Conservation (phyloP, 2,888 invertebrate genomes). For the Meghimatium bilineatum region DNA sequence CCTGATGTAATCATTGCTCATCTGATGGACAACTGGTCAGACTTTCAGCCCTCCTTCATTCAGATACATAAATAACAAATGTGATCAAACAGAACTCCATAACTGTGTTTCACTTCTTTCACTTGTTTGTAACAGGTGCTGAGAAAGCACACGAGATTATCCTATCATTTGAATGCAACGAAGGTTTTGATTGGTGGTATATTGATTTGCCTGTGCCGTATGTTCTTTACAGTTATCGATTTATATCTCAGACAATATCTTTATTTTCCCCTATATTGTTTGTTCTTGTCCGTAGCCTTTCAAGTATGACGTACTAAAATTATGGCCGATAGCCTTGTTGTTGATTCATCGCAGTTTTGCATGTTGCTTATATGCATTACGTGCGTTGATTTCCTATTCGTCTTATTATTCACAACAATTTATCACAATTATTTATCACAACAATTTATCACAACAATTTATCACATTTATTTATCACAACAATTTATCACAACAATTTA, state of each 20-base stretch:
- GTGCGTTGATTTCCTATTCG: neutral
- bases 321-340: neutral
- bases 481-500: too few relatives aligned
- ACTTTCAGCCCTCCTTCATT: too few relatives aligned
- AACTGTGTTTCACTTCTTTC: neutral
- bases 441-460: too few relatives aligned
- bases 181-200: neutral
- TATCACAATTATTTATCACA: neutral
- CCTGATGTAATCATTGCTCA: too few relatives aligned
- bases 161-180: constrained; percentile 15
- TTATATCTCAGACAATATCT: neutral
- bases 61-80: neutral
- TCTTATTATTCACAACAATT: neutral
- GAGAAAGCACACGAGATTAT: constrained; percentile 11
- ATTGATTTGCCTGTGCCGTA: neutral
- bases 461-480: too few relatives aligned
- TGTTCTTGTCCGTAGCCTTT: neutral
- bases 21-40: too few relatives aligned
- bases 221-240: constrained; percentile 2
- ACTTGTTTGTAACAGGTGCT: constrained; percentile 27
- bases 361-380: neutral
- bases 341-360: neutral
- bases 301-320: neutral
- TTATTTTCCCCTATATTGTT: neutral
- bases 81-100: neutral